phyloP scores from a whole-genome alignment of 2,797 vertebrate genomes.

The Nyctibius grandis region DNA sequence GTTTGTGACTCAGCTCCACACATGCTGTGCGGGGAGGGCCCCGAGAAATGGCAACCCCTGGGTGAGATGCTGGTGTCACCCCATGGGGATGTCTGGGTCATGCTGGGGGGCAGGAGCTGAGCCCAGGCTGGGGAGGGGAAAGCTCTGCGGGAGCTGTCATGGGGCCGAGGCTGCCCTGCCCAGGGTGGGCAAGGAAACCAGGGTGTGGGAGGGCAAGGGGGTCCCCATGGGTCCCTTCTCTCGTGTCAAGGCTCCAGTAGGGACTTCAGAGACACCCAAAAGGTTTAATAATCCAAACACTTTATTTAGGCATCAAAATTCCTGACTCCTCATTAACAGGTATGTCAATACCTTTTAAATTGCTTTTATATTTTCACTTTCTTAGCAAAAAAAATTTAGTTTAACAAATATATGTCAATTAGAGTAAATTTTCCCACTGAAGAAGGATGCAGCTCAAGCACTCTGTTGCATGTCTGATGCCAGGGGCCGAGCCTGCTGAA shows the following conservation, averaged over 20 bases:
- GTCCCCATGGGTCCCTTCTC: not conserved
- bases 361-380: not conserved
- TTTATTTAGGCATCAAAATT: not conserved
- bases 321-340: not conserved
- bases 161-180: not conserved
- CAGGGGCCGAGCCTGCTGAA: accelerated
- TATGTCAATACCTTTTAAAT: not conserved
- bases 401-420: not conserved
- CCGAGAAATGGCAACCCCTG: not conserved
- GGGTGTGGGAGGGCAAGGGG: not conserved
- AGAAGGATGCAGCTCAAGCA: not conserved
- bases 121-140: not conserved
- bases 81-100: not conserved
- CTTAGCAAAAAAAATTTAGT: not conserved
- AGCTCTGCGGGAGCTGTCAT: not conserved
- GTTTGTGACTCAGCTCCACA: not conserved
- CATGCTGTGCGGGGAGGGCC: not conserved
- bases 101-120: not conserved
- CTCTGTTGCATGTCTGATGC: accelerated
- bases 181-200: not conserved
- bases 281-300: not conserved
- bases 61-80: not conserved
- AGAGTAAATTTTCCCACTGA: not conserved
- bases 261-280: not conserved
- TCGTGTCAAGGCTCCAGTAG: accelerated